Percentiles rank a stretch among this genome's conserved stretches.
These are phyloP conservation scores for Macquaria ambigua DNA, from an alignment of 2,113 vertebrate genomes.

Conservation along the genomic window DNA sequence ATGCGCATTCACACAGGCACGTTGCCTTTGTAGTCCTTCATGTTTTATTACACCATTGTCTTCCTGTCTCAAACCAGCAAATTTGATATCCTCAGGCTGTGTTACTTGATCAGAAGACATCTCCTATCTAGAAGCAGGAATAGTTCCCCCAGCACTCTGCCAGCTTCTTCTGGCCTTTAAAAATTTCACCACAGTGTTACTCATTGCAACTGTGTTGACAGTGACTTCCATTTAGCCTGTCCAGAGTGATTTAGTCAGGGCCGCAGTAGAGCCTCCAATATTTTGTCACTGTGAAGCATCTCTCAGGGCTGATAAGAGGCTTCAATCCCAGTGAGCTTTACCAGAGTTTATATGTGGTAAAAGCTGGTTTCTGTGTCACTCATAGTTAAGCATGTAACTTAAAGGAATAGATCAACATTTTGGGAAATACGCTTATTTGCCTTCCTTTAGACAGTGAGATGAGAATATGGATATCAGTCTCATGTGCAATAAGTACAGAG, in stretches of 20 bases:
- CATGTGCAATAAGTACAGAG: background rate
- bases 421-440: background rate
- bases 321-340: background rate
- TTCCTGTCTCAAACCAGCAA: background rate
- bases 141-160: background rate
- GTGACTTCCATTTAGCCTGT: slow-evolving; percentile 22
- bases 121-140: background rate
- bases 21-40: background rate
- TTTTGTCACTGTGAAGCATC: background rate
- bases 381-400: background rate
- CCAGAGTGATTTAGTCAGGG: slow-evolving; percentile 6
- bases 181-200: slow-evolving; percentile 24
- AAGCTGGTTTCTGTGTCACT: background rate
- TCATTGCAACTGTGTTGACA: slow-evolving; percentile 33
- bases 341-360: background rate
- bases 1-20: background rate
- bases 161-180: slow-evolving; percentile 25
- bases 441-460: background rate
- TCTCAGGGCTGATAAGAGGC: background rate
- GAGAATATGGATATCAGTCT: background rate
- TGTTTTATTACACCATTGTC: slow-evolving; percentile 17
- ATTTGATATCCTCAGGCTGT: slow-evolving; percentile 17
- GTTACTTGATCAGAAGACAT: slow-evolving; percentile 21
- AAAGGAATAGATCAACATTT: background rate
- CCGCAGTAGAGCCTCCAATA: background rate